phyloP scores from a whole-genome alignment of 2,797 vertebrate species.

The Leuciscus waleckii region DNA sequence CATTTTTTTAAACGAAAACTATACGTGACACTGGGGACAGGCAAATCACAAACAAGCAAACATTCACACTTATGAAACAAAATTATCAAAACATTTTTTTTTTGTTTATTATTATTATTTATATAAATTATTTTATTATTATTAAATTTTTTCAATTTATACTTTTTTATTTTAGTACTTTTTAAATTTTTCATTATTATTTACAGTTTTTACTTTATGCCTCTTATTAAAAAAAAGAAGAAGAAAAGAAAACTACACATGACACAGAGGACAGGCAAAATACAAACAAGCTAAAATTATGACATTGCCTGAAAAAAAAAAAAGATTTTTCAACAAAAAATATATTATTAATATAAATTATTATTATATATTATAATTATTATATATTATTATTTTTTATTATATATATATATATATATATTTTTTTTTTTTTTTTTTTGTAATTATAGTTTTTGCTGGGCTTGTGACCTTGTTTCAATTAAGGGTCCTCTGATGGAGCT shows the following conservation, averaged over 20 bases:
- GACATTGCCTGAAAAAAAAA: neutral
- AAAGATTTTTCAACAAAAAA: no score
- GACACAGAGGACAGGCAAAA: neutral
- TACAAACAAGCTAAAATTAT: neutral
- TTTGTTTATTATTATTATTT: neutral
- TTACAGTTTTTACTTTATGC: neutral
- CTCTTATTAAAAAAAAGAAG: neutral
- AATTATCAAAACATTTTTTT: fast-evolving
- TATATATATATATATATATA: no score
- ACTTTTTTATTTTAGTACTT: neutral
- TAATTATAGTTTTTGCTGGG: no score
- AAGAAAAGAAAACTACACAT: no score
- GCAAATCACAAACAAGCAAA: neutral
- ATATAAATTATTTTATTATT: no score
- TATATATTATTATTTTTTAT: neutral
- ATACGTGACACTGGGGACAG: neutral
- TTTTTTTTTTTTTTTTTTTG: no score
- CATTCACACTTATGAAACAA: neutral
- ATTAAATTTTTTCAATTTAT: neutral
- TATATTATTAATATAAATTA: neutral
- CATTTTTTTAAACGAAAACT: neutral
- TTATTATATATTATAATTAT: neutral
- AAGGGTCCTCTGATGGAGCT: conserved; percentile 92
- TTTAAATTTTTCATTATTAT: neutral
- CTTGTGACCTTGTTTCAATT: no score